Base-by-base conservation (phyloP, 2,888 invertebrate species). In the Brenthis hecate region DNA sequence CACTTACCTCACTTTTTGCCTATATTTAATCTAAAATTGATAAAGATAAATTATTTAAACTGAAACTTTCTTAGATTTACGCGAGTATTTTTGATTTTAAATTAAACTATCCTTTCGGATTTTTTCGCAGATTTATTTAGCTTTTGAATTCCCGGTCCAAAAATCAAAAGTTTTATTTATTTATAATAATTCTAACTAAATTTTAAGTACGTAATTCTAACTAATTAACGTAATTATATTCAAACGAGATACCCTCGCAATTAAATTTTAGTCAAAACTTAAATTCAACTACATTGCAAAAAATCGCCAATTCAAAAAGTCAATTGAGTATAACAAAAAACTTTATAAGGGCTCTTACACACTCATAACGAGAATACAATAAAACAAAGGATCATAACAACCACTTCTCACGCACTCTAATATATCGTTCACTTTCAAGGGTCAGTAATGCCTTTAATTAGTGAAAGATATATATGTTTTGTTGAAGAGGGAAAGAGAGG, bases 381-480 rank as follows among this genome's bases (percentile, higher is more conserved):
- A 85, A 90, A 84, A 91, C 88, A 91, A 91, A 85, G 83, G 85
- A 86, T 87, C 87, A 87, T 81, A 87, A 88, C 85, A 87, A 86
- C 86, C 85, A 82, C 89, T 88, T 84, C 84, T 85, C 82, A 85
- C 84, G 83, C 79, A 82, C 85, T 84, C 78, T 75, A 78, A 83
- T 84, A 85, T 84, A 75, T 76, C 75, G 79, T 80, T 83, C 82
- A 81, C 84, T 82, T 86, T 83, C 78, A 80, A 84, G 87, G 88
- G 89, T 88, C 89, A 86, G 85, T 80, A 76, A 86, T 81, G 82
- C 86, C 85, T 84, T 91, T 90, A 91, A 91, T 91, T 91, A 90
- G 74, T 72, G 84, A 85, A 65, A 72, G 63, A 56, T 13, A 74
- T 79, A 82, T 68, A 70, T 50, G 66, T 66, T 51, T 16, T 51